Evolutionary conservation across 2,113 vertebrate species (phyloP).

Genomic region (Perca schrenkii): DNA sequence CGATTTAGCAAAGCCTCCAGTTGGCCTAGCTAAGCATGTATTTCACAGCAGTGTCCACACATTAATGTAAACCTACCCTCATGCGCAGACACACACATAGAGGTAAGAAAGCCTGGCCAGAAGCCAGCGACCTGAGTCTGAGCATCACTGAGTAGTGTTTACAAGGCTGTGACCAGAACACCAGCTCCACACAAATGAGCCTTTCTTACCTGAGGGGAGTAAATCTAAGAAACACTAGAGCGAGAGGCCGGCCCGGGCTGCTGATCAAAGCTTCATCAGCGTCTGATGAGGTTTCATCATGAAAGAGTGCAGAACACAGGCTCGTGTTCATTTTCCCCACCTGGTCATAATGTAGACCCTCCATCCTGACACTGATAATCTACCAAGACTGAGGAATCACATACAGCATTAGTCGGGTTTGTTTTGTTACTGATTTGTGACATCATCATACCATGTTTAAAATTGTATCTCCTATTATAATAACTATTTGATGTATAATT

Average conservation of each 20-base stretch:
- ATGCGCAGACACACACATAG: background rate
- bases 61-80: background rate
- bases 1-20: background rate
- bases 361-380: background rate
- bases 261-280: slow-evolving; percentile 39
- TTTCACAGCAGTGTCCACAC: slow-evolving; percentile 22
- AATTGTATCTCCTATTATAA: background rate
- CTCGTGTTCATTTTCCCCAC: slow-evolving; percentile 10
- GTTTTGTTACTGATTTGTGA: background rate
- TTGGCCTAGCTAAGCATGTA: slow-evolving; percentile 24
- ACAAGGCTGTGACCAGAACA: slow-evolving; percentile 39
- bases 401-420: background rate
- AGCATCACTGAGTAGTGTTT: slow-evolving; percentile 42
- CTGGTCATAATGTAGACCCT: slow-evolving; percentile 4
- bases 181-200: slow-evolving; percentile 30
- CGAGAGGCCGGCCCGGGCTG: background rate
- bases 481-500: background rate
- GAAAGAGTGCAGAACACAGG: background rate
- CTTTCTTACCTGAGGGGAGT: slow-evolving; percentile 20
- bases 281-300: slow-evolving; percentile 22
- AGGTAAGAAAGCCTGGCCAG: background rate
- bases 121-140: slow-evolving; percentile 9
- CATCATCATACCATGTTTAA: background rate
- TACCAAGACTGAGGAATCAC: background rate
- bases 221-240: slow-evolving; percentile 22